Conservation (phyloP, 2,113 vertebrate genomes). For the Aviceda subcristata region DNA sequence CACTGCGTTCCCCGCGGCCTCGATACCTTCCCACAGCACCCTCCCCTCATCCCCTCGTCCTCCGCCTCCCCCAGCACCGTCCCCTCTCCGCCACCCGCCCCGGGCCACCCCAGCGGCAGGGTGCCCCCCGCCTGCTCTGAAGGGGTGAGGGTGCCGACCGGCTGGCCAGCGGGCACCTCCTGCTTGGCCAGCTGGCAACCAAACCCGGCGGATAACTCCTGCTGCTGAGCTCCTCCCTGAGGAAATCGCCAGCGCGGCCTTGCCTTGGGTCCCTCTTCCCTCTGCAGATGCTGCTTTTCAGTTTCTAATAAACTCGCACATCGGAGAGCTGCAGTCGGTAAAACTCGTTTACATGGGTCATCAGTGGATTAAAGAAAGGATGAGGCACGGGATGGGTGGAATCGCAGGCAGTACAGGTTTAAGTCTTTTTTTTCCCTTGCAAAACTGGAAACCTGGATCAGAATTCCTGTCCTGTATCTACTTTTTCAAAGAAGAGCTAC, state of each 20-base stretch:
- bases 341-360: neutral
- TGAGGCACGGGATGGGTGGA: neutral
- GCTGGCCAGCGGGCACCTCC: neutral
- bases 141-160: neutral
- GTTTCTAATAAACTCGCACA: neutral
- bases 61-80: neutral
- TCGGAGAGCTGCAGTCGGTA: neutral
- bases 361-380: neutral
- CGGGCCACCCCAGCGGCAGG: rapidly evolving
- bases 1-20: neutral
- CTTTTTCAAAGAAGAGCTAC: neutral
- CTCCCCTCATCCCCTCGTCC: neutral
- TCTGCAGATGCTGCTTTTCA: conserved; percentile 15
- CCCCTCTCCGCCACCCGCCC: neutral
- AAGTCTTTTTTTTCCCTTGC: neutral
- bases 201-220: neutral
- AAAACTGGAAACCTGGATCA: neutral
- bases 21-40: neutral
- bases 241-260: neutral
- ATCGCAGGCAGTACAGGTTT: neutral
- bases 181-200: neutral
- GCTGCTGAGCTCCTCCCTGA: neutral
- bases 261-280: neutral
- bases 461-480: neutral
- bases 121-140: rapidly evolving